phyloP scores from a whole-genome alignment of 2,888 invertebrate species.

The Drosophila falleni region DNA sequence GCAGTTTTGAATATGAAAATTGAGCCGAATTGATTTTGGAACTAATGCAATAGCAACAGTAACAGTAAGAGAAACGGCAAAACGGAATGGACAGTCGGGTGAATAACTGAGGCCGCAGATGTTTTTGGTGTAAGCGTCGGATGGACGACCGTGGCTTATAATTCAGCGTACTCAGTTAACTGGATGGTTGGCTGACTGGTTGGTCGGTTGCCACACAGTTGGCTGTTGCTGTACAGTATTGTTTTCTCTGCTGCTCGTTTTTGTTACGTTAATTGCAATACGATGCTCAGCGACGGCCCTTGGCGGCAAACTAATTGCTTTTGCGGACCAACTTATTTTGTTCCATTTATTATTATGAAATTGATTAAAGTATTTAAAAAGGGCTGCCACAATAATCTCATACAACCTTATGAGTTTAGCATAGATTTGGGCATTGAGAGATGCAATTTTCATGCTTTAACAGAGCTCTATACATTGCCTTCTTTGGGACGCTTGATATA shows the following conservation, averaged over 20 bases:
- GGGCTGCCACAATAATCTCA: constrained; percentile 20
- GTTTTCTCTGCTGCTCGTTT: constrained; percentile 62
- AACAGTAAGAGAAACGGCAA: constrained; percentile 1
- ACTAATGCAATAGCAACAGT: constrained; percentile 22
- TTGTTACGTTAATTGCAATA: constrained; percentile 74
- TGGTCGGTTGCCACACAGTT: constrained; percentile 13
- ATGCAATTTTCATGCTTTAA: constrained; percentile 46
- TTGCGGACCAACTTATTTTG: constrained; percentile 58
- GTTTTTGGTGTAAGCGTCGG: constrained; percentile 32
- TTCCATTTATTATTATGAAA: constrained; percentile 45
- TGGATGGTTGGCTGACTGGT: constrained; percentile 31
- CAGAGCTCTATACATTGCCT: constrained; percentile 17
- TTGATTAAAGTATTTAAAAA: constrained; percentile 65
- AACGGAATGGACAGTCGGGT: constrained; percentile 1
- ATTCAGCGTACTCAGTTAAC: constrained; percentile 66
- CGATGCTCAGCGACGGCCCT: constrained; percentile 67
- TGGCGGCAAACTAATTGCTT: constrained; percentile 75
- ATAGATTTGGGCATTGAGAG: constrained; percentile 43
- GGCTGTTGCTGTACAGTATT: constrained; percentile 43
- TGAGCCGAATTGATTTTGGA: constrained; percentile 35
- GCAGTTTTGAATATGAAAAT: constrained; percentile 13
- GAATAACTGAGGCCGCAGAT: constrained; percentile 16
- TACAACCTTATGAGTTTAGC: constrained; percentile 13
- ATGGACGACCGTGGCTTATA: constrained; percentile 56
- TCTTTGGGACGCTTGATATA: constrained; percentile 24